phyloP scores from a whole-genome alignment of 2,888 invertebrate genomes.

The Cephus spinipes region DNA sequence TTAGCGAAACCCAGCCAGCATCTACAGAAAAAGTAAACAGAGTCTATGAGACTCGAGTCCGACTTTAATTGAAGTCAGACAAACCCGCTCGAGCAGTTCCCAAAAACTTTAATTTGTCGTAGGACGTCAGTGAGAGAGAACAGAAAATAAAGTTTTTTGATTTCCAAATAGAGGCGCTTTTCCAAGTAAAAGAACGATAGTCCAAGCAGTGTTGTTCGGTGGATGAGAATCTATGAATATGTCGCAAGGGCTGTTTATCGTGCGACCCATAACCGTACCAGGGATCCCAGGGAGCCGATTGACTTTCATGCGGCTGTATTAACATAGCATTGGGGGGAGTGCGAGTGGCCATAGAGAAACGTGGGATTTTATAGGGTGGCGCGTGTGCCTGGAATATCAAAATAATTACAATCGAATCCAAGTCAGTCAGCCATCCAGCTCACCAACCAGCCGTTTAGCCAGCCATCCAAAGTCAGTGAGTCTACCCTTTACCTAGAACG shows the following conservation, averaged over 20 bases:
- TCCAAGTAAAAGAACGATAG: not conserved
- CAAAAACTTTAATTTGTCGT: not conserved
- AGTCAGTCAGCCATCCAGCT: not conserved
- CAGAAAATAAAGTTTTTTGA: not conserved
- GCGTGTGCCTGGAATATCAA: slow-evolving; percentile 4
- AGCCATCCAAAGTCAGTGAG: not conserved
- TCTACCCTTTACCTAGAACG: not conserved
- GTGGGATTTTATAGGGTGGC: not conserved
- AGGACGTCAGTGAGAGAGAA: not conserved
- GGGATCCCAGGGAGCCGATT: not conserved
- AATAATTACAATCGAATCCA: not conserved
- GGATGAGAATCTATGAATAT: slow-evolving; percentile 5
- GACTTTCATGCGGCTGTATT: slow-evolving; percentile 1
- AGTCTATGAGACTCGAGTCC: not conserved
- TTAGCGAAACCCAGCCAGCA: not conserved
- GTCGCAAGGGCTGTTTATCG: not conserved
- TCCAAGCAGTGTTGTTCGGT: not conserved
- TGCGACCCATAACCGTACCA: slow-evolving; percentile 2
- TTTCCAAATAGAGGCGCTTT: not conserved
- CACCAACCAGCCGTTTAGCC: no score
- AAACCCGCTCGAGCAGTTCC: not conserved
- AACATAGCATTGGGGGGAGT: not conserved
- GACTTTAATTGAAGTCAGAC: not conserved
- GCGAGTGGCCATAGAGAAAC: not conserved
- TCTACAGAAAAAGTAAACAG: not conserved